phyloP scores from a whole-genome alignment of 1,140 invertebrate species.

The Thaumetopoea pityocampa region DNA sequence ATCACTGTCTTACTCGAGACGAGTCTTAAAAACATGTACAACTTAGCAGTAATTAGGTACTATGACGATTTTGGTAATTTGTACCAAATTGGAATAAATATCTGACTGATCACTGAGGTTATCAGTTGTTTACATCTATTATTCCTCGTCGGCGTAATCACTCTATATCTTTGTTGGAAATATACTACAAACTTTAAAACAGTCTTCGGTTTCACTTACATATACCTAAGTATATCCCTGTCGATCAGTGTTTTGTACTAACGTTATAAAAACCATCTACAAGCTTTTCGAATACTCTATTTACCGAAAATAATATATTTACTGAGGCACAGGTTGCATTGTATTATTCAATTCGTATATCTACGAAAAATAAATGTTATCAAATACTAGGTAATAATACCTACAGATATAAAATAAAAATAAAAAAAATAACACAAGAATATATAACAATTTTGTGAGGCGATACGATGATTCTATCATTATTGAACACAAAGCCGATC shows the following conservation, averaged over 20 bases:
- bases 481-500: too few relatives aligned
- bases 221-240: conserved; percentile 64
- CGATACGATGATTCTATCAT: conserved; percentile 4
- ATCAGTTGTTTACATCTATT: conserved; percentile 29
- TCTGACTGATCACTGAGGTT: conserved; percentile 37
- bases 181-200: conserved; percentile 66
- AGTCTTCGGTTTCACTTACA: conserved; percentile 72
- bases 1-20: conserved; percentile 24
- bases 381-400: conserved; percentile 7
- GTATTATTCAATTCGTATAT: conserved; percentile 26
- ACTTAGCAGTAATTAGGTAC: conserved; percentile 60
- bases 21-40: conserved; percentile 44
- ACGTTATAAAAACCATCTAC: conserved; percentile 52
- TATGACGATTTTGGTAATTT: conserved; percentile 56
- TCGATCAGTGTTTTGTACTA: conserved; percentile 71
- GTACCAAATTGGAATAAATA: conserved; percentile 62
- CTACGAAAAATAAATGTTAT: neutral
- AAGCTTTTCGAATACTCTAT: conserved; percentile 33
- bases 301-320: conserved; percentile 31
- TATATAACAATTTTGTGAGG: conserved; percentile 13
- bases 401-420: neutral
- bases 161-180: conserved; percentile 51
- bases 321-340: conserved; percentile 50
- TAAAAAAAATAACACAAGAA: conserved; percentile 6
- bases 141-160: conserved; percentile 34